Evolutionary conservation across 2,888 invertebrate species (phyloP).

Genomic region (Poecilus cupreus): DNA sequence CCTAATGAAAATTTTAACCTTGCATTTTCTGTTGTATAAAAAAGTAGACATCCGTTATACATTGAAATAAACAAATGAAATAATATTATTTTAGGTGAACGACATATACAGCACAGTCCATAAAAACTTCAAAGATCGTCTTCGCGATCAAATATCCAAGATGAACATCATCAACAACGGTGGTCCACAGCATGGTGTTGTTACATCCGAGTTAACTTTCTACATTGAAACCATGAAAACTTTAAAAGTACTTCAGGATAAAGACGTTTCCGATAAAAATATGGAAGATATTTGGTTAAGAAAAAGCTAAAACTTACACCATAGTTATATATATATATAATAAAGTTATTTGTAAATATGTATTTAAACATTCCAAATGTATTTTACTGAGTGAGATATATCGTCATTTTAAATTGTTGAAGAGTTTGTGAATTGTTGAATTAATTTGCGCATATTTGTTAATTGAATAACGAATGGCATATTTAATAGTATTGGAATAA

Average conservation of each 20-base stretch:
- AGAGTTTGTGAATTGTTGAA: constrained; percentile 34
- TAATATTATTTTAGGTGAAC: constrained; percentile 69
- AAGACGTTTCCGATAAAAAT: constrained; percentile 84
- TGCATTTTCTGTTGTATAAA: too few relatives aligned
- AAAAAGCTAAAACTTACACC: constrained; percentile 70
- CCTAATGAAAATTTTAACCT: too few relatives aligned
- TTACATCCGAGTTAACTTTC: constrained; percentile 94
- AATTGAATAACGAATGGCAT: constrained; percentile 41
- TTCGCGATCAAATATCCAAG: constrained; percentile 87
- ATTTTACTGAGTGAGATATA: constrained; percentile 54
- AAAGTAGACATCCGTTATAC: too few relatives aligned
- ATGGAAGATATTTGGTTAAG: constrained; percentile 90
- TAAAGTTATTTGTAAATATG: constrained; percentile 52
- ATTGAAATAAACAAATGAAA: too few relatives aligned
- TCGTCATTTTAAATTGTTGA: constrained; percentile 44
- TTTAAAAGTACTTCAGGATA: constrained; percentile 84
- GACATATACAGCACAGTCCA: constrained; percentile 80
- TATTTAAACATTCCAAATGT: constrained; percentile 55
- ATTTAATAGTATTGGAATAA: constrained; percentile 54
- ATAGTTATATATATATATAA: background rate
- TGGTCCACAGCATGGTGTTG: constrained; percentile 96
- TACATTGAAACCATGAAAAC: constrained; percentile 91
- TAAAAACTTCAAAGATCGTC: constrained; percentile 88
- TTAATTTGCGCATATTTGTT: constrained; percentile 15
- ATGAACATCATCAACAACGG: constrained; percentile 96